A percentile compares a stretch with the other conserved stretches of the same genome.
phyloP scores from a whole-genome alignment of 53 echinoderm and acorn worm genomes.

The Pentamera pediparva region DNA sequence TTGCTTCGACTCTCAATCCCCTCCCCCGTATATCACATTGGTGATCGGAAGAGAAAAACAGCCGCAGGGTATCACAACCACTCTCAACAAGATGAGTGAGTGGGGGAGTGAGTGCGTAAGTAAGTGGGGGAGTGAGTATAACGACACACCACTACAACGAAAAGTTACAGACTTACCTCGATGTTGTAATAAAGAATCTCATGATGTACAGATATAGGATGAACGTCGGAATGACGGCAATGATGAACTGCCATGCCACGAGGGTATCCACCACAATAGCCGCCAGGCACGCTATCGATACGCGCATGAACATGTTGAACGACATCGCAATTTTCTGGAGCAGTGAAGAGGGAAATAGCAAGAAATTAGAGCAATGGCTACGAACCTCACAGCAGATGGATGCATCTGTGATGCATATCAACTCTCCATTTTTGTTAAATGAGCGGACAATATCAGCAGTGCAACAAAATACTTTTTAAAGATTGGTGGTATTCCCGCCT shows the following conservation, averaged over 20 bases:
- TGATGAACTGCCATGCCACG: conserved; percentile 78
- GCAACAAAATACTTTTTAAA: too few species aligned
- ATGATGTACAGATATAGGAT: conserved; percentile 68
- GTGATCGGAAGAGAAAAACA: too few species aligned
- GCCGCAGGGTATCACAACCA: too few species aligned
- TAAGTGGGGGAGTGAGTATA: too few species aligned
- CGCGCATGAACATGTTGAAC: conserved; percentile 51
- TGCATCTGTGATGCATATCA: background rate
- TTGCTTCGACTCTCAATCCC: too few species aligned
- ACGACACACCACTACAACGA: too few species aligned
- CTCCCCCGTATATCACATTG: too few species aligned
- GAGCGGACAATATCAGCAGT: too few species aligned
- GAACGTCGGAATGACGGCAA: conserved; percentile 72
- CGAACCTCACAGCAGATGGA: background rate
- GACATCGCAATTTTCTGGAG: conserved; percentile 49
- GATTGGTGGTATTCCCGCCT: too few species aligned
- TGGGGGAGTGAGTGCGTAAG: too few species aligned
- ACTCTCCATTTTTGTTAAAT: background rate
- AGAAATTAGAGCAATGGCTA: background rate
- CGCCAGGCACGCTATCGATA: conserved; percentile 42
- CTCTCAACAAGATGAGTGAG: too few species aligned
- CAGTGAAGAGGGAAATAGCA: background rate
- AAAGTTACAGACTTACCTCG: conserved; percentile 56
- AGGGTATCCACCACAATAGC: conserved; percentile 67
- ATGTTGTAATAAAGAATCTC: conserved; percentile 69